These are phyloP conservation scores for Lumbricus terrestris DNA, from an alignment of 2,888 invertebrate genomes.

Conservation along the genomic window DNA sequence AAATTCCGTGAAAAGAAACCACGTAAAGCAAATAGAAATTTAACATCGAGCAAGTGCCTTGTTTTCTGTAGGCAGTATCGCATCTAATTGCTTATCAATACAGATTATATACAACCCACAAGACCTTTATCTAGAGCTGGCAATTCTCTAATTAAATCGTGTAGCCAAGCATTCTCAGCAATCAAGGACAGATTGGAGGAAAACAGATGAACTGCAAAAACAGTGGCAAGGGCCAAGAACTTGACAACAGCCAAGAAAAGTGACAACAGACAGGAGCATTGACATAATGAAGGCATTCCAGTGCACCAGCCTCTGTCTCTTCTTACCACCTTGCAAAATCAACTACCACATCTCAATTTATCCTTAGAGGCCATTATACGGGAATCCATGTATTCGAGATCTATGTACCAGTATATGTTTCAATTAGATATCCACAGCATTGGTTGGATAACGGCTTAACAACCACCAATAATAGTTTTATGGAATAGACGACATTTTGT, in stretches of 20 bases:
- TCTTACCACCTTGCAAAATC: not conserved
- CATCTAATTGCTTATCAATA: not conserved
- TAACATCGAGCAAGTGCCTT: not conserved
- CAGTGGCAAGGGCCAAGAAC: no score
- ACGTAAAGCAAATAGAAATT: not conserved
- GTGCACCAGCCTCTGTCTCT: not conserved
- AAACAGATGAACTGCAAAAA: not conserved
- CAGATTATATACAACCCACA: not conserved
- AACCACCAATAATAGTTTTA: no score
- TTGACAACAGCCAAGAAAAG: not conserved
- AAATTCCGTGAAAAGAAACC: not conserved
- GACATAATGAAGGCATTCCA: not conserved
- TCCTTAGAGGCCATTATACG: not conserved
- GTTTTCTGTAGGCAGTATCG: not conserved
- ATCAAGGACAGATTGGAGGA: not conserved
- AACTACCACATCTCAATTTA: not conserved
- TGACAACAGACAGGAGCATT: no score
- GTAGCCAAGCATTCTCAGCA: not conserved
- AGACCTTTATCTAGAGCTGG: not conserved
- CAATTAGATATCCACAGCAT: no score
- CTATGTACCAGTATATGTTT: no score
- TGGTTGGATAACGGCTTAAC: no score
- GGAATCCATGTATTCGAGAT: not conserved
- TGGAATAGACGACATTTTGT: no score
- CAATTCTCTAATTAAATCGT: not conserved